Evolutionary conservation across 2,888 invertebrate genomes (phyloP).

Genomic region (Parapristionchus giblindavisi): DNA sequence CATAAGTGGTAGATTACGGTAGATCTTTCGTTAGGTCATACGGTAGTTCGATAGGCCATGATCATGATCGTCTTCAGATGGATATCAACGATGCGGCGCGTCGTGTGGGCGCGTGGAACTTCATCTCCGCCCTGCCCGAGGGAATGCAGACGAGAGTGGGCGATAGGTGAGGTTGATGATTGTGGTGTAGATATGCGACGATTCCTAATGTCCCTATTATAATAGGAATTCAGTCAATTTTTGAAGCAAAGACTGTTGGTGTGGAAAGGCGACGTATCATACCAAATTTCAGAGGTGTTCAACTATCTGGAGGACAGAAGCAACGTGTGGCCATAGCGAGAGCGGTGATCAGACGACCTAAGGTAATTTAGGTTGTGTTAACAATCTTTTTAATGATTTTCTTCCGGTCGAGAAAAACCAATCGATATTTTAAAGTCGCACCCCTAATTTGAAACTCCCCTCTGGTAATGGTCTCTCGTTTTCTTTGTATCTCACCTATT

Average conservation of each 20-base stretch:
- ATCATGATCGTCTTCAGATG: slow-evolving; percentile 42
- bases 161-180: slow-evolving; percentile 48
- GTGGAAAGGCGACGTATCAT: not conserved
- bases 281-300: slow-evolving; percentile 46
- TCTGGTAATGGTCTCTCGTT: too few relatives aligned
- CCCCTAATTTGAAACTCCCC: too few relatives aligned
- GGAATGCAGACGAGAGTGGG: slow-evolving; percentile 68
- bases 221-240: not conserved
- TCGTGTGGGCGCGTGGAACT: slow-evolving; percentile 67
- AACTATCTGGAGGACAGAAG: slow-evolving; percentile 65
- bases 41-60: too few relatives aligned
- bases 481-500: too few relatives aligned
- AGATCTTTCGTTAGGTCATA: too few relatives aligned
- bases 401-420: too few relatives aligned
- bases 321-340: slow-evolving; percentile 67
- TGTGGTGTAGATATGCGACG: not conserved
- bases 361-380: too few relatives aligned
- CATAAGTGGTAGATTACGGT: too few relatives aligned
- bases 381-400: too few relatives aligned
- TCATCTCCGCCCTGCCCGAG: slow-evolving; percentile 64
- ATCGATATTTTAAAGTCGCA: too few relatives aligned
- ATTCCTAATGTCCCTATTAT: not conserved
- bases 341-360: slow-evolving; percentile 56
- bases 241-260: too few relatives aligned
- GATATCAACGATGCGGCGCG: slow-evolving; percentile 68